Evolutionary conservation across 2,888 invertebrate species (phyloP).

Genomic region (Choristoneura rosaceana): DNA sequence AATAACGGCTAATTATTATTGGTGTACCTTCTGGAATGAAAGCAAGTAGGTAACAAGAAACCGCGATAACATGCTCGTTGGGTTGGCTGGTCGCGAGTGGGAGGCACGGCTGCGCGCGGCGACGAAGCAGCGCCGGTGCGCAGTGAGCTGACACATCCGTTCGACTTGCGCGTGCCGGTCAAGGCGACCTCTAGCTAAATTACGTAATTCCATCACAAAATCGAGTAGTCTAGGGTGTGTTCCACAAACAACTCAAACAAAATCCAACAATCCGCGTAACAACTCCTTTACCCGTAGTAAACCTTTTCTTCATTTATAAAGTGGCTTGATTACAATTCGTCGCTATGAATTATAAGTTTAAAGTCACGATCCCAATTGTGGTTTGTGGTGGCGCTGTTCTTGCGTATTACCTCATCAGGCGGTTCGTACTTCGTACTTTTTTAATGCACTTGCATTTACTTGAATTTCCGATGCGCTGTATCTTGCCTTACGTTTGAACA

Average conservation of each 20-base stretch:
- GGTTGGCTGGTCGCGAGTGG: conserved; percentile 72
- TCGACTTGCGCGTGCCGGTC: conserved; percentile 83
- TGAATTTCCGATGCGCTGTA: conserved; percentile 21
- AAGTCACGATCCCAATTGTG: conserved; percentile 80
- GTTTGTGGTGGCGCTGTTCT: conserved; percentile 83
- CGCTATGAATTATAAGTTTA: conserved; percentile 80
- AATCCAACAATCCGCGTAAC: conserved; percentile 66
- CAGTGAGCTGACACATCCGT: conserved; percentile 82
- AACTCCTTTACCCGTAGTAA: conserved; percentile 59
- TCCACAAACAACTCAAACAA: conserved; percentile 67
- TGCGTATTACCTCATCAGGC: conserved; percentile 83
- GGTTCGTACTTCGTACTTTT: conserved; percentile 69
- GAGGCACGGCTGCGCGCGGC: conserved; percentile 76
- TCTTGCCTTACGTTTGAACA: conserved; percentile 13
- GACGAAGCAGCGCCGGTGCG: conserved; percentile 74
- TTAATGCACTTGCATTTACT: conserved; percentile 45
- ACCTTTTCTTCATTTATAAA: conserved; percentile 51
- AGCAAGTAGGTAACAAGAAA: conserved; percentile 80
- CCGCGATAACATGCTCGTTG: conserved; percentile 75
- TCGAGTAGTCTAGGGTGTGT: conserved; percentile 79
- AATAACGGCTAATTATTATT: conserved; percentile 70
- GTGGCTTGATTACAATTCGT: conserved; percentile 59
- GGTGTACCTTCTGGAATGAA: conserved; percentile 68
- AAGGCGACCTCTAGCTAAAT: conserved; percentile 82
- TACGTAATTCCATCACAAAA: conserved; percentile 81